Base-by-base conservation (phyloP, 1,140 invertebrate genomes). In the Myzus persicae region DNA sequence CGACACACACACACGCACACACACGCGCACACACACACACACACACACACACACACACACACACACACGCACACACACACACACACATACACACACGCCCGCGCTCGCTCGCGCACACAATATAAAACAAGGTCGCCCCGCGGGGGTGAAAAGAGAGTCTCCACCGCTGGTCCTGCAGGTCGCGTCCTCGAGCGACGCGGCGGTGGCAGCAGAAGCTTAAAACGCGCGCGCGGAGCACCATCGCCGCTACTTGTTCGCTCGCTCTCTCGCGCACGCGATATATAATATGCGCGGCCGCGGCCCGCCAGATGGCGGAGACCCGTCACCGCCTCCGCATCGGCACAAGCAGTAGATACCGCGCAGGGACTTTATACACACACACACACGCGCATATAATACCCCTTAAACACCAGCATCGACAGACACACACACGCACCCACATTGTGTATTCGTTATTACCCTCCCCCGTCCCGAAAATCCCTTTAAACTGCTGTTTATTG, bases 401-500 rank as follows among this genome's bases (percentile, higher is more conserved):
- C 87, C 88, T 90, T 90, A 90, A 90, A 90, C 88, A 90, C 88
- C 48, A 54, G 87, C 87, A 89, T n/a, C 87, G 36, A 48, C 26
- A 42, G 36, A 40, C 88, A n/a, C 85, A 20, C n/a, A 22, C 85
- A 22, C 42, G 31, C 31, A n/a, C 59, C 31, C 59, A 59, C 89
- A 67, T 90, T 90, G 89, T 90, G 54, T 67, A 90, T 90, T 90
- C 89, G 89, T 90, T 90, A 90, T 90, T 90, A 67, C 89, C 89
- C 51, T 31, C 26, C 5, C 54, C 54, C 89, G 22, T 31, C n/a
- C 89, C 36, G 51, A 67, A 90, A 90, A 90, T 90, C 89, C 89
- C 89, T 90, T 90, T 90, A 90, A 90, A 90, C 89, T 90, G 89
- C 89, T 90, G 89, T 90, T 90, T 90, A 90, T 90, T 67, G 89